These are phyloP conservation scores for Gerris lacustris DNA, from an alignment of 2,888 invertebrate species.

Conservation along the genomic window DNA sequence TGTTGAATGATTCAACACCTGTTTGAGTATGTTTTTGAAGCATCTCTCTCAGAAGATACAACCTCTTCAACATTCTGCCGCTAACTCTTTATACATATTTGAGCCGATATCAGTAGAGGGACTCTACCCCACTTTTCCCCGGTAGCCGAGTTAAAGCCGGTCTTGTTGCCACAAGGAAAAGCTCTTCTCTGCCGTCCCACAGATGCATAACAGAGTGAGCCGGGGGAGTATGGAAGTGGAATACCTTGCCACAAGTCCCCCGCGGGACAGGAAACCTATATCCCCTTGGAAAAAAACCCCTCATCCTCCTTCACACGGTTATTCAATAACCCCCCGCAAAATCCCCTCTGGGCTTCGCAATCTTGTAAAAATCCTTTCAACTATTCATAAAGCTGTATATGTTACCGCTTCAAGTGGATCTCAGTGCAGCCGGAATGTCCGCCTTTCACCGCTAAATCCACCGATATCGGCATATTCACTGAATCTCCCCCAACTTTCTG, in stretches of 20 bases:
- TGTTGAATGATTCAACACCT: neutral
- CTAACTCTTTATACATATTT: neutral
- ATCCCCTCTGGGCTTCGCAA: neutral
- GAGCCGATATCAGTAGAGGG: neutral
- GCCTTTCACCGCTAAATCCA: too few relatives aligned
- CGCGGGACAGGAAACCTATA: too few relatives aligned
- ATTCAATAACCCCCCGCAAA: slow-evolving; percentile 1
- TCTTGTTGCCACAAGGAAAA: slow-evolving; percentile 1
- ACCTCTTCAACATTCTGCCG: neutral
- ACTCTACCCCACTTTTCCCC: neutral
- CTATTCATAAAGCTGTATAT: slow-evolving; percentile 1
- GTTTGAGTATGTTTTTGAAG: neutral
- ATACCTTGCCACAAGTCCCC: too few relatives aligned
- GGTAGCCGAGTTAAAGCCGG: neutral
- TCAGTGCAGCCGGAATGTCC: neutral
- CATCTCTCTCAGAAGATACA: neutral
- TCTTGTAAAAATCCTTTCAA: slow-evolving; percentile 3
- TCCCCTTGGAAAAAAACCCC: too few relatives aligned
- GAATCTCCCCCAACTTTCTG: too few relatives aligned
- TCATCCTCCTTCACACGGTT: neutral
- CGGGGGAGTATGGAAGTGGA: neutral
- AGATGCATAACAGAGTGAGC: neutral
- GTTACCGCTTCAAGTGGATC: neutral
- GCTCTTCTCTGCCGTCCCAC: neutral
- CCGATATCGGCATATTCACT: too few relatives aligned